Evolutionary conservation across 2,113 vertebrate species (phyloP), one percentile per base, ranked within the genome.

Genomic region (Amia ocellicauda): DNA sequence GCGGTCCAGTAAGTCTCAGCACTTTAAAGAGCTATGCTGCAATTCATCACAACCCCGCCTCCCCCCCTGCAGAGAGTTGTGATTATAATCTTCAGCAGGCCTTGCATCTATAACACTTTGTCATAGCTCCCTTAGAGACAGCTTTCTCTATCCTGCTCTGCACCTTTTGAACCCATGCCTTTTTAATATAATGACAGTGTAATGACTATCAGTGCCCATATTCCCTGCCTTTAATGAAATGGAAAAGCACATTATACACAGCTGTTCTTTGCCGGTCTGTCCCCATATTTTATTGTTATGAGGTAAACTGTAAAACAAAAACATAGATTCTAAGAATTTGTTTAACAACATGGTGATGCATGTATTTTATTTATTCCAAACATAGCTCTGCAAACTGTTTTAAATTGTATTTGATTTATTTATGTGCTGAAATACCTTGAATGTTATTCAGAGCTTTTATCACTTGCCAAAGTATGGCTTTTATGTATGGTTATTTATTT

Each of bases 121-220:
- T 68, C 68, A 67, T 49, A 7, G 11, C 3, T 27, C 58, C 47
- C 45, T 10, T 45, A 51, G 49, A 36, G 42, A 56, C 63, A 67
- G 63, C 52, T 47, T 63, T 63, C 45, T 62, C 22, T 41, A 26
- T 64, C 65, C 47, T 45, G 24, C 26, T 24, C 20, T 28, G 31
- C 51, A 52, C 60, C 64, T 27, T 47, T 54, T 64, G 26, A 47
- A 59, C 58, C 53, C 47, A 45, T 58, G 62, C 60, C 51, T 65
- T 27, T 42, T 62, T 67, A 59, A 17, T 24, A 31, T 53, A 61
- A 68, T 70, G 61, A 59, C 60, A 61, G 58, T 20, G 20, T 67
- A 67, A 67, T 70, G 57, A 63, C 56, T 49, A 45, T 53, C 40
- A 29, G 8, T 58, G 11, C 54, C 54, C 55, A 47, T 62, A 24